Conservation (phyloP, 2,888 invertebrate genomes). For the Ditula angustiorana region DNA sequence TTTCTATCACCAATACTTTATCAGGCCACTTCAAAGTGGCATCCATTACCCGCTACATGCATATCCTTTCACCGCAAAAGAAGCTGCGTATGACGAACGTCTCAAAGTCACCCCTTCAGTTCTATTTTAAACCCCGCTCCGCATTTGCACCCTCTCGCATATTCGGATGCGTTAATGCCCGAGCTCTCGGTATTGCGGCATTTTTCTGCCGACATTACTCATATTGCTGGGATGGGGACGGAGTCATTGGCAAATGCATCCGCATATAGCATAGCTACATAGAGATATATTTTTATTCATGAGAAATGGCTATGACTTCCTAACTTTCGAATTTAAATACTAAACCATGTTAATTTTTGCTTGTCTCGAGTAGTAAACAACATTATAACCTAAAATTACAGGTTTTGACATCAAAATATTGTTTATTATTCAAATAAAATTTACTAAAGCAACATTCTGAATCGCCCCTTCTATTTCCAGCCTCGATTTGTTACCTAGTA, state of each 20-base stretch:
- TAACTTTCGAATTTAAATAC: too few relatives aligned
- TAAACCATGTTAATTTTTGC: too few relatives aligned
- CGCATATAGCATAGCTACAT: not conserved
- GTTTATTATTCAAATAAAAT: too few relatives aligned
- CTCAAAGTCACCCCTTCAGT: conserved; percentile 60
- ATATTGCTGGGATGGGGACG: conserved; percentile 52
- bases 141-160: conserved; percentile 74
- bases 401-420: too few relatives aligned
- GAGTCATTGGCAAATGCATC: conserved; percentile 40
- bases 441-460: too few relatives aligned
- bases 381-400: too few relatives aligned
- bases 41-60: conserved; percentile 32
- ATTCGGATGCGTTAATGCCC: conserved; percentile 76
- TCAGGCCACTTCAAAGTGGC: not conserved
- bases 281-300: not conserved
- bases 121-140: conserved; percentile 63
- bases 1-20: too few relatives aligned
- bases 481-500: too few relatives aligned
- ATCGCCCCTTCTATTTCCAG: too few relatives aligned
- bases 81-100: conserved; percentile 55
- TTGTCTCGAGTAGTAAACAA: too few relatives aligned
- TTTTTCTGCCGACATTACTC: conserved; percentile 73
- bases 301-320: not conserved
- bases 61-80: conserved; percentile 50
- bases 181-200: conserved; percentile 62